Evolutionary conservation across 2,888 invertebrate genomes (phyloP), one percentile per base, ranked within the genome.

Genomic region (Platypus cylindrus): DNA sequence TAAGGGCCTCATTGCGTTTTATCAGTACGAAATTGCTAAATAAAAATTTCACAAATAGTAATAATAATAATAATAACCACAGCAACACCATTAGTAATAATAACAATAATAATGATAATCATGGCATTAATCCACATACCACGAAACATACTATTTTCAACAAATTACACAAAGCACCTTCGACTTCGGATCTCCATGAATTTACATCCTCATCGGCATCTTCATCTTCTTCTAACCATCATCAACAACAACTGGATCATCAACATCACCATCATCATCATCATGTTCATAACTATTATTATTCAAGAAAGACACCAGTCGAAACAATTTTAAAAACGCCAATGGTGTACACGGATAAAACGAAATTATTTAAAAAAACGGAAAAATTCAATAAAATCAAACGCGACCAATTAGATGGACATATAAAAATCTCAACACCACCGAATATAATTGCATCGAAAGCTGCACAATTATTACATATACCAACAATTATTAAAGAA

Each of bases 1-100:
- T 79, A 55, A 69, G 79, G 50, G 73, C 77, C 47, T 78, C 78
- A 46, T 62, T 80, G 47, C 71, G 78, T 45, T 59, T 75, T 55
- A 71, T 80, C 39, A 71, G 74, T 40, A 67, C 69, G 50, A 72
- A 73, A 56, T 71, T 73, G 64, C 45, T 62, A 11, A 45, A 39
- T 35, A 46, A 45, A 35, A 45, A 48, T 5, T 43, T 47, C 1
- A 37, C 41, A 32, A 49, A 49, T 24, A 45, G 47, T n/a, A 39
- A 41, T 14, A 36, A 41, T 27, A n/a, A n/a, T n/a, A n/a, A n/a
- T n/a, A n/a, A n/a, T n/a, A n/a, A n/a, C n/a, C n/a, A n/a, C n/a
- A n/a, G n/a, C n/a, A n/a, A n/a, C n/a, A n/a, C n/a, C n/a, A n/a
- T n/a, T n/a, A n/a, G n/a, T n/a, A 37, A 37, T 1, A 41, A 45